Conservation (phyloP, 1,140 invertebrate species). For the Drosophila ficusphila region DNA sequence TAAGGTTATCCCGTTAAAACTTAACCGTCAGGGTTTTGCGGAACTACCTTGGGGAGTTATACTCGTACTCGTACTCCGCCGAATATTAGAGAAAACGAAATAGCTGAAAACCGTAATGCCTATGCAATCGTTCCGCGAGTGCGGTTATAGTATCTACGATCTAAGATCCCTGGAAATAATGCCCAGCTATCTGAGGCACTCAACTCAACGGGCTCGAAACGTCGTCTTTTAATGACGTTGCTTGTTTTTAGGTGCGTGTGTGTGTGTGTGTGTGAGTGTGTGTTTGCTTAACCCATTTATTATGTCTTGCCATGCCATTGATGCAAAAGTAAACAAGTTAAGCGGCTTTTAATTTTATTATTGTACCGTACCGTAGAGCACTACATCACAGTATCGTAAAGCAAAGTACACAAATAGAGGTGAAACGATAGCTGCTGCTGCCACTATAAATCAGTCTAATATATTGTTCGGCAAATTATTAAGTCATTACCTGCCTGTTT, state of each 20-base stretch:
- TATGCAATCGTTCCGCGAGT: constrained; percentile 29
- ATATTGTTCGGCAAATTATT: constrained; percentile 39
- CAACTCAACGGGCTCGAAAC: constrained; percentile 23
- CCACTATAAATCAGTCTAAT: constrained; percentile 41
- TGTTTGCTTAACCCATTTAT: constrained; percentile 58
- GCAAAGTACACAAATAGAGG: constrained; percentile 43
- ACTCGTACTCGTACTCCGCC: too few species aligned
- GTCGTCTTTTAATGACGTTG: constrained; percentile 47
- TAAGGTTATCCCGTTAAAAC: constrained; percentile 35
- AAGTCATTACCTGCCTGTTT: constrained; percentile 21
- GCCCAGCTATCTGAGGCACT: constrained; percentile 18
- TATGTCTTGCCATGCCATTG: constrained; percentile 57
- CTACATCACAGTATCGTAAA: constrained; percentile 14
- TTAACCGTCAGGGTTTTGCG: constrained; percentile 27
- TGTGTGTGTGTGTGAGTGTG: constrained; percentile 6
- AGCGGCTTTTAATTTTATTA: constrained; percentile 58
- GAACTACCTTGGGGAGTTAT: constrained; percentile 45
- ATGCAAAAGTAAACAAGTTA: constrained; percentile 61
- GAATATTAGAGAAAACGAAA: constrained; percentile 34
- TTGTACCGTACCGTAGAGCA: too few species aligned
- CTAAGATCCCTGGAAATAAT: constrained; percentile 39
- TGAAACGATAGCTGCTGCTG: constrained; percentile 20
- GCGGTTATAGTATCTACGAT: constrained; percentile 34
- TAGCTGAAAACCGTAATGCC: constrained; percentile 39
- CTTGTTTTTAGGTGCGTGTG: constrained; percentile 19